These are phyloP conservation scores for Entosphenus tridentatus DNA, from an alignment of 2,113 vertebrate genomes.

Conservation along the genomic window DNA sequence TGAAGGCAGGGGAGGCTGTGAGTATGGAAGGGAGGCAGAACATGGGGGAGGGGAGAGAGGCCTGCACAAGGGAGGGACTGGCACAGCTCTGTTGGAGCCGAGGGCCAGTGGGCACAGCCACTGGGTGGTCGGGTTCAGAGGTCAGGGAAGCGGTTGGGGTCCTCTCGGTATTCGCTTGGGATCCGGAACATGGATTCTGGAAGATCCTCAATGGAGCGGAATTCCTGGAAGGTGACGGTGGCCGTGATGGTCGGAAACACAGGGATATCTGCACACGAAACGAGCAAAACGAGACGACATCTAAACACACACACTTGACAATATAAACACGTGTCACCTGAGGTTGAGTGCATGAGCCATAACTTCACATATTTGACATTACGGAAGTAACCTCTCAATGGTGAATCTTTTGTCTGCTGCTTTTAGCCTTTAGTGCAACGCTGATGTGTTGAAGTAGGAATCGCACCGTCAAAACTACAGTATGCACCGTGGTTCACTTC, in stretches of 20 bases:
- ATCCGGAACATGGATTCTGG: slow-evolving; percentile 62
- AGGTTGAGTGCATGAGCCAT: too few species aligned
- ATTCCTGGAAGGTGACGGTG: slow-evolving; percentile 98
- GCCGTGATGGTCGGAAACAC: slow-evolving; percentile 97
- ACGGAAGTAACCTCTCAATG: neutral
- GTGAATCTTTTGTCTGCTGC: neutral
- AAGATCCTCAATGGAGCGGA: slow-evolving; percentile 61
- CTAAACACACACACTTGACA: neutral
- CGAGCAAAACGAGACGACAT: neutral
- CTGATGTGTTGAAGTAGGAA: neutral
- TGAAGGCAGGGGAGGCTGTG: too few species aligned
- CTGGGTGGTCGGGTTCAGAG: slow-evolving; percentile 27
- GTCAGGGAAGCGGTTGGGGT: slow-evolving; percentile 87
- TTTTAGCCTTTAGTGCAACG: neutral
- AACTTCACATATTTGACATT: too few species aligned
- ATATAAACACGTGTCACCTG: neutral
- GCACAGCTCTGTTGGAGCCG: too few species aligned
- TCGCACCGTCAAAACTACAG: too few species aligned
- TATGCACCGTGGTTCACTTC: too few species aligned
- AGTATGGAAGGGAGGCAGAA: too few species aligned
- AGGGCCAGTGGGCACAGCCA: too few species aligned
- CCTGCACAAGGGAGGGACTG: too few species aligned
- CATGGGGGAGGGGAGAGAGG: too few species aligned
- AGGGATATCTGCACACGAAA: slow-evolving; percentile 43
- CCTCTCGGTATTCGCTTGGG: slow-evolving; percentile 83